Evolutionary conservation across 2,888 invertebrate species (phyloP), one percentile per base, ranked within the genome.

Genomic region (Dolomedes plantarius): DNA sequence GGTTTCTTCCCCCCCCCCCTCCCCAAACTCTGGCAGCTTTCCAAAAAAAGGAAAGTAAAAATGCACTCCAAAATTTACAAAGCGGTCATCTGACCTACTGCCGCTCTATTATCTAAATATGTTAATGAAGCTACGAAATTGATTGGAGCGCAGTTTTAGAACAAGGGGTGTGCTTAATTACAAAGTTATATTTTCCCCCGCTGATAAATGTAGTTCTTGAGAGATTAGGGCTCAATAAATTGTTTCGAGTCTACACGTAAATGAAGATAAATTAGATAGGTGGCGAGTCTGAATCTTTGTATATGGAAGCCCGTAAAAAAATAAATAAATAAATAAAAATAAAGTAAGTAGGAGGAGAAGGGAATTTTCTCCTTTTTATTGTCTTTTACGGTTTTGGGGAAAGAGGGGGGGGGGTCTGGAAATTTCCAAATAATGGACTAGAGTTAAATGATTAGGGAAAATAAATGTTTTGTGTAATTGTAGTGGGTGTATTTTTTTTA

Each of bases 401-500:
- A 36, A 36, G 36, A 5, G 36, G 36, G 36, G 7, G 36, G 5
- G 11, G 5, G 5, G 7, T 36, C 11, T 46, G 9, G 16, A 16
- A 46, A 11, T 46, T 46, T 16, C 7, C 16, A 46, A 16, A 46
- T 13, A 46, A 46, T 46, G 46, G 6, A 46, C 16, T 36, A 5
- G 36, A 11, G 36, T 36, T 36, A 36, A 36, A 36, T 5, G 36
- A 36, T 36, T 36, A 36, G 11, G n/a, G 36, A 11, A 16, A 46
- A 46, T 16, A 46, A 46, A 46, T 46, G 46, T 46, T 46, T 46
- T 46, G 46, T 46, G 11, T 46, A 46, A 46, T 46, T 46, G 46
- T 16, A 46, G 6, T 46, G 16, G 46, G 2, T 5, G 36, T 36
- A n/a, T n/a, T n/a, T n/a, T n/a, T n/a, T n/a, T n/a, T n/a, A n/a